Conservation (phyloP, 1,140 invertebrate genomes). For the Bactericera cockerelli region DNA sequence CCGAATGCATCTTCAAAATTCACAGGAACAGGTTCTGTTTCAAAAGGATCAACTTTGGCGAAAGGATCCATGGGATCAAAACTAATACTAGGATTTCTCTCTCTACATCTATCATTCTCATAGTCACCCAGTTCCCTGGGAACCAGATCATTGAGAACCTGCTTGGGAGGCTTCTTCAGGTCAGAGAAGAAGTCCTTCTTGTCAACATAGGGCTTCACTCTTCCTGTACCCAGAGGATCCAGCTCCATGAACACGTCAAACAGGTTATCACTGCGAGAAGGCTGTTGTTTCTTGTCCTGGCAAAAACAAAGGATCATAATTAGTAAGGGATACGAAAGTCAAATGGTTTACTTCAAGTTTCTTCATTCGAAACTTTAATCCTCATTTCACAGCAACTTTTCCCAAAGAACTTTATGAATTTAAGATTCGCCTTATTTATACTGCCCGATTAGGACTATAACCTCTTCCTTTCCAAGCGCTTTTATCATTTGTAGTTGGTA, state of each 20-base stretch:
- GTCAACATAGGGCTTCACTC: constrained; percentile 79
- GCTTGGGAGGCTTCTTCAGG: constrained; percentile 80
- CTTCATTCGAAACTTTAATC: no score
- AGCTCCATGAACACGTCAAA: constrained; percentile 76
- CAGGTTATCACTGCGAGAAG: not conserved
- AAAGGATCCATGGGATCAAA: constrained; percentile 45
- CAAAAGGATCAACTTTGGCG: constrained; percentile 45
- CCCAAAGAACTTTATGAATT: no score
- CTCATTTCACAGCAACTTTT: no score
- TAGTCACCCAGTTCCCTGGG: constrained; percentile 13
- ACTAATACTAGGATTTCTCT: constrained; percentile 7
- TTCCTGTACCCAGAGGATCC: constrained; percentile 77
- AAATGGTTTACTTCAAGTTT: not conserved
- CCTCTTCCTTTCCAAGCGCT: no score
- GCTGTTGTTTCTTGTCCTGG: not conserved
- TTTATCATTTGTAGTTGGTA: no score
- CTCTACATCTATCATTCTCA: not conserved
- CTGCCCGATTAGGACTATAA: no score
- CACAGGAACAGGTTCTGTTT: constrained; percentile 29
- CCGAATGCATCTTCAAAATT: constrained; percentile 43
- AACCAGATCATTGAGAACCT: constrained; percentile 69
- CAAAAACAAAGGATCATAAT: no score
- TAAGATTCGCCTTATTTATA: no score
- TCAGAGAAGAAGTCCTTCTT: constrained; percentile 91
- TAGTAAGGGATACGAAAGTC: not conserved